phyloP scores from a whole-genome alignment of 92 coral and sea anemone genomes.

The Isaurus tuberculatus region DNA sequence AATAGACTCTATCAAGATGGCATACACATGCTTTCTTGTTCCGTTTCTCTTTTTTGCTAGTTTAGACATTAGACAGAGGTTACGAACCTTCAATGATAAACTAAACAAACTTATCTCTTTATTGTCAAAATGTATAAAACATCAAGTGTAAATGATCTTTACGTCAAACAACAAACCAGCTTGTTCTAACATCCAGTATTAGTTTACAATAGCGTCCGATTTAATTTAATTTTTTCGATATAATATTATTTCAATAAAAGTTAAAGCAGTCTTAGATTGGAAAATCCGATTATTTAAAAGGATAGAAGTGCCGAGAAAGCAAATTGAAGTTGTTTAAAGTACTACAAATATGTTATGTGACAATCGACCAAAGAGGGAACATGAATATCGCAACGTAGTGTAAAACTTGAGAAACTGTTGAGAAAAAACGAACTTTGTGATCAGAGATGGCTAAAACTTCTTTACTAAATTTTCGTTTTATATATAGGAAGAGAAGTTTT shows the following conservation, averaged over 20 bases:
- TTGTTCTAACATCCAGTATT: neutral
- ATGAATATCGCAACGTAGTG: slow-evolving; percentile 31
- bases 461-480: too few relatives aligned
- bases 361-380: neutral
- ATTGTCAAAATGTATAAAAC: slow-evolving; percentile 43
- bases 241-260: neutral
- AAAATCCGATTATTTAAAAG: neutral
- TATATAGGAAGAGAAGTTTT: too few relatives aligned
- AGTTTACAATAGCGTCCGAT: neutral
- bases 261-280: neutral
- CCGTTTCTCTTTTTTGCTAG: neutral
- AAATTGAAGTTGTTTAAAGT: neutral
- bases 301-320: neutral
- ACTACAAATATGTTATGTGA: slow-evolving; percentile 11
- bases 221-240: slow-evolving; percentile 7
- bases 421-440: neutral
- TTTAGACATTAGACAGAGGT: slow-evolving; percentile 8
- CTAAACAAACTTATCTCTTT: slow-evolving; percentile 28
- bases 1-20: slow-evolving; percentile 1
- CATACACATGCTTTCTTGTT: neutral
- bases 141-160: slow-evolving; percentile 1
- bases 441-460: neutral
- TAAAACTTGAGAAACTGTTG: slow-evolving; percentile 18
- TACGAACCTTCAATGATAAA: slow-evolving; percentile 1
- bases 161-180: neutral